phyloP scores from a whole-genome alignment of 2,797 vertebrate species.

The Cossypha polioptera region DNA sequence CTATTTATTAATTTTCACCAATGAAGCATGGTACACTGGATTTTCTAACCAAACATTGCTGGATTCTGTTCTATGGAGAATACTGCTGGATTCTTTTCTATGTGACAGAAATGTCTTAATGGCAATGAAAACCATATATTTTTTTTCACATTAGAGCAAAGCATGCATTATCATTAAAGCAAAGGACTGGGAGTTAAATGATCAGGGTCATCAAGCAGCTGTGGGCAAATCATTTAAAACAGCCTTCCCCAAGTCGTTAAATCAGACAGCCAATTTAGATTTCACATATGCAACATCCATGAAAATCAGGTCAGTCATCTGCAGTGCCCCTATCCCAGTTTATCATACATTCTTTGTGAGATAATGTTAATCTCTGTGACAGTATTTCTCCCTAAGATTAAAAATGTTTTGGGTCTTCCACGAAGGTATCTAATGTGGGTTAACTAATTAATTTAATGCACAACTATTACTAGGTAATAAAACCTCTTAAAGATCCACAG shows the following conservation, averaged over 20 bases:
- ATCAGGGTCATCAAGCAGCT: neutral
- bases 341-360: neutral
- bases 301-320: neutral
- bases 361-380: neutral
- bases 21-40: neutral
- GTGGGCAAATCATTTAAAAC: neutral
- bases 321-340: neutral
- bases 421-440: neutral
- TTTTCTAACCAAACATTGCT: neutral
- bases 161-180: neutral
- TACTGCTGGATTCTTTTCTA: neutral
- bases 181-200: neutral
- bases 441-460: neutral
- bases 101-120: neutral
- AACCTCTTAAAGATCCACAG: neutral
- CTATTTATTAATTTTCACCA: neutral
- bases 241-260: neutral
- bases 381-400: neutral
- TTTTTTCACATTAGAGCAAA: neutral
- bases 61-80: neutral
- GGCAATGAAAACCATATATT: neutral
- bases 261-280: neutral
- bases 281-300: neutral
- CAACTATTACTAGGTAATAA: neutral
- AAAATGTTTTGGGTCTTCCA: neutral